These are phyloP conservation scores for Xenopus petersii DNA, from an alignment of 2,797 vertebrate genomes.

Conservation along the genomic window DNA sequence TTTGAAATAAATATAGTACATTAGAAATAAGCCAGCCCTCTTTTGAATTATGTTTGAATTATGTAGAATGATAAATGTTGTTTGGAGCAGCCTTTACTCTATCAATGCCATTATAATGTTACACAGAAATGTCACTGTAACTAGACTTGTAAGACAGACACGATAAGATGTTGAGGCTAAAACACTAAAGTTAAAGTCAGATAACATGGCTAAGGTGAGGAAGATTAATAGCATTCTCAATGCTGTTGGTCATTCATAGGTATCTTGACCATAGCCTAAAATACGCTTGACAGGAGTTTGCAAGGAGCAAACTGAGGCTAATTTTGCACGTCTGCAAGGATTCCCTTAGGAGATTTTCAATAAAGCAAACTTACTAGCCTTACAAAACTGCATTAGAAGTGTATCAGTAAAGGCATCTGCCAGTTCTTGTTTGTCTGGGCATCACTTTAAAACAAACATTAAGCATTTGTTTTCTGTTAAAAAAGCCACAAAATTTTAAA, in stretches of 20 bases:
- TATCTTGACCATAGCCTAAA: conserved; percentile 44
- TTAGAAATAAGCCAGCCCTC: no score
- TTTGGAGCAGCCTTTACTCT: no score
- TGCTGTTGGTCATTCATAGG: conserved; percentile 47
- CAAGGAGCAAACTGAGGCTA: conserved; percentile 49
- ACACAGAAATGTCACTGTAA: neutral
- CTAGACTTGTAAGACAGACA: neutral
- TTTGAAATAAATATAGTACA: no score
- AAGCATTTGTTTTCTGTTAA: neutral
- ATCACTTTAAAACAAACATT: neutral
- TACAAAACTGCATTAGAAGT: neutral
- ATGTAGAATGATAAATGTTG: no score
- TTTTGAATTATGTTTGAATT: no score
- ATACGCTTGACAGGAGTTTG: conserved; percentile 50
- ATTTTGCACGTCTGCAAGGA: conserved; percentile 51
- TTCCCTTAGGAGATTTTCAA: conserved; percentile 49
- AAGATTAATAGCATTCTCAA: conserved; percentile 54
- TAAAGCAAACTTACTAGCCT: conserved; percentile 31
- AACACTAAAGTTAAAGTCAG: conserved; percentile 36
- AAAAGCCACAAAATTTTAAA: neutral
- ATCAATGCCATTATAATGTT: neutral
- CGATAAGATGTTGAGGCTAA: conserved; percentile 37
- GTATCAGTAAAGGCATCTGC: neutral
- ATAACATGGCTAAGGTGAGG: conserved; percentile 48
- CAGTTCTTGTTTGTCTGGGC: neutral